Base-by-base conservation (phyloP, 2,888 invertebrate species). In the Apotomis turbidana region DNA sequence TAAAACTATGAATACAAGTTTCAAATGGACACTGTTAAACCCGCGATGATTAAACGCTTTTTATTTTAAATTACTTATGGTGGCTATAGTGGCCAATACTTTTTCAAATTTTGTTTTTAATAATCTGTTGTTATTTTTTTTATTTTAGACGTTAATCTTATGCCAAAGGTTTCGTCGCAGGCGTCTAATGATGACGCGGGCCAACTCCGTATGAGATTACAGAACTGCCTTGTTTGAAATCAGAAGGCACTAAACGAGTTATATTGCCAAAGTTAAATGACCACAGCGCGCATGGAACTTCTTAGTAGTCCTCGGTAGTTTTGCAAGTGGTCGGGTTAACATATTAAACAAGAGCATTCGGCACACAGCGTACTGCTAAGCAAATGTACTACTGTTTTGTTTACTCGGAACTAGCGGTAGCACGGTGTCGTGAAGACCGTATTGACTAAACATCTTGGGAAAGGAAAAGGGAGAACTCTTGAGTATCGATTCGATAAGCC, bases 101-200 rank as follows among this genome's bases (percentile, higher is more conserved):
- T 55, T 46, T 13, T 49, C 38, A n/a, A 27, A 27, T 13, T 41
- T 13, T 55, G 9, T 12, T 36, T 44, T 54, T 1, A 12, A 27
- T 27, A 46, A 61, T 13, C 62, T 49, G 3, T 55, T 13, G 36
- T 15, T 12, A 3, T 49, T 63, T 70, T 55, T 10, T 67, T 61
- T 67, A 61, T 38, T 60, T 66, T 54, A 61, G 46, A 52, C 55
- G 60, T 57, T 83, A 81, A 61, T 80, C 66, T 73, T 77, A 81
- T 75, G 74, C 75, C 78, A 78, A 86, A 86, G 85, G 85, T 81
- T 84, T 68, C 81, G 74, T 79, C 77, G 84, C 85, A 88, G 81
- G 87, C 92, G 92, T 89, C 87, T 83, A 83, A 52, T 87, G 81
- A 85, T 84, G 88, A 85, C 89, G 90, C 86, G 78, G 85, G 77